Percentiles rank a stretch among this genome's conserved stretches.
These are phyloP conservation scores for Cyanoliseus patagonus DNA, from an alignment of 2,113 vertebrate genomes.

Conservation along the genomic window DNA sequence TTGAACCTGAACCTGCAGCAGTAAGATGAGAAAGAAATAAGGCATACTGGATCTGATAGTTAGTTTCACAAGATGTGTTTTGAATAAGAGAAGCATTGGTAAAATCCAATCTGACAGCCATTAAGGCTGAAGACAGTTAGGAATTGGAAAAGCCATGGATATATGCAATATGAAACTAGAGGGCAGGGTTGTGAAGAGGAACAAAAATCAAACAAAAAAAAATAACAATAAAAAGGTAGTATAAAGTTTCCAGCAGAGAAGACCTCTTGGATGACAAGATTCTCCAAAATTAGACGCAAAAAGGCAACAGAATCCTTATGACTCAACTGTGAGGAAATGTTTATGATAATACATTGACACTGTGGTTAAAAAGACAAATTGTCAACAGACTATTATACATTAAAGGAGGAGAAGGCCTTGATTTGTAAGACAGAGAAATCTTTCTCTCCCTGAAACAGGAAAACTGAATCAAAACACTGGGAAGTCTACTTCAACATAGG, in stretches of 20 bases:
- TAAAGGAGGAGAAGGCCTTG: neutral
- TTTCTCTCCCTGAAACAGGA: neutral
- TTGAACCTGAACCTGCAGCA: neutral
- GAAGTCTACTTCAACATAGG: neutral
- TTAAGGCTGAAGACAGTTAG: neutral
- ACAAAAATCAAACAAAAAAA: neutral
- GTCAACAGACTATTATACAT: neutral
- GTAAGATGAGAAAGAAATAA: neutral
- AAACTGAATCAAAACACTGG: neutral
- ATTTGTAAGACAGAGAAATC: neutral
- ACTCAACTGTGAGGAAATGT: neutral
- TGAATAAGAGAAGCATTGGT: neutral
- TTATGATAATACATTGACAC: neutral
- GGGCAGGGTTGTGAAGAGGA: neutral
- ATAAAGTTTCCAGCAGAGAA: neutral
- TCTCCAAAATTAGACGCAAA: neutral
- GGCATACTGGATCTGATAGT: neutral
- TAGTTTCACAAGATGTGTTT: neutral
- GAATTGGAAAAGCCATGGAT: neutral
- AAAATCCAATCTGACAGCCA: neutral
- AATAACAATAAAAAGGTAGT: neutral
- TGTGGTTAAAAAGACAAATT: neutral
- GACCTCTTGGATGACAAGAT: neutral
- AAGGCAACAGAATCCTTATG: neutral
- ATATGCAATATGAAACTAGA: neutral